Conservation (phyloP, 2,113 vertebrate species). For the Lynx canadensis region DNA sequence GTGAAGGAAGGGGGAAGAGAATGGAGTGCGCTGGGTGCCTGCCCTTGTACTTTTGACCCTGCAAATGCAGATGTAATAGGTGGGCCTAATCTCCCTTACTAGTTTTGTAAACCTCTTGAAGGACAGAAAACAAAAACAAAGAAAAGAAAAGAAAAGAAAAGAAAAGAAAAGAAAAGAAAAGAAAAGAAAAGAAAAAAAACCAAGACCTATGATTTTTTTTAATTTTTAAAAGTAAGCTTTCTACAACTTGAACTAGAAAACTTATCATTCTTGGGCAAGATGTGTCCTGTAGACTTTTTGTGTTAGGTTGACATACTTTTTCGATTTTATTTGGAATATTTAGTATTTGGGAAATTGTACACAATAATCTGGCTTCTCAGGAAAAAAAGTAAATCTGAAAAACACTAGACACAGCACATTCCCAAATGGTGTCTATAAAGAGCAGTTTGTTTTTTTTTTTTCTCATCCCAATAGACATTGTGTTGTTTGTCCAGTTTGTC, state of each 20-base stretch:
- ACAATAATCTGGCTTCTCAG: background rate
- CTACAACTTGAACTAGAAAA: background rate
- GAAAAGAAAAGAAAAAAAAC: too few relatives aligned
- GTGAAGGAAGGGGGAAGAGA: background rate
- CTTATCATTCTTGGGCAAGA: background rate
- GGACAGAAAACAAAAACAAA: background rate
- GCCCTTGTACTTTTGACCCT: background rate
- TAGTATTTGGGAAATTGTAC: background rate
- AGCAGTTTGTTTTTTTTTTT: accelerated
- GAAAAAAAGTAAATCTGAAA: background rate
- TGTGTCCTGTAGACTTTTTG: background rate
- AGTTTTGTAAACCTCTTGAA: background rate
- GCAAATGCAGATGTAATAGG: background rate
- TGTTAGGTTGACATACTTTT: background rate
- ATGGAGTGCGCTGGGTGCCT: accelerated
- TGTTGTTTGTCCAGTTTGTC: accelerated
- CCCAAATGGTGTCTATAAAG: background rate
- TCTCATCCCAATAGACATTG: accelerated
- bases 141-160: background rate
- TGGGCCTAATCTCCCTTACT: background rate
- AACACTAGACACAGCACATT: background rate
- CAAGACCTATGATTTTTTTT: background rate
- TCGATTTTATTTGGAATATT: background rate
- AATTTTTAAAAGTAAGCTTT: background rate
- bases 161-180: background rate